phyloP scores from a whole-genome alignment of 2,797 vertebrate genomes.

The Phrynocephalus vlangalii region DNA sequence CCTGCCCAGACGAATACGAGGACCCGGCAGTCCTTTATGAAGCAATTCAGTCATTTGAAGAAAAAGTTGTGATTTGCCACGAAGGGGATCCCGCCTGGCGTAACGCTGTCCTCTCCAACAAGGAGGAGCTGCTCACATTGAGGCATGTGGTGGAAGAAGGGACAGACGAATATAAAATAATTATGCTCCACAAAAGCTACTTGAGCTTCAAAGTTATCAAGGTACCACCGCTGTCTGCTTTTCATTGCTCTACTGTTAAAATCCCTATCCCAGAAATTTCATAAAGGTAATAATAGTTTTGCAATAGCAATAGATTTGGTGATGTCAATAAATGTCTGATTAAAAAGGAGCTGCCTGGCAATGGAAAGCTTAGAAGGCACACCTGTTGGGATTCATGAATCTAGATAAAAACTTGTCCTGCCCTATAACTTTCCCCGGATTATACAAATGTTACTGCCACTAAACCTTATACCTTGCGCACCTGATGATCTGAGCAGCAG shows the following conservation, averaged over 20 bases:
- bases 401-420: background rate
- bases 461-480: background rate
- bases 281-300: background rate
- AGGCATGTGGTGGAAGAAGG: conserved; percentile 95
- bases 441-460: too few species aligned
- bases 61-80: conserved; percentile 94
- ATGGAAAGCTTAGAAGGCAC: background rate
- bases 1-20: conserved; percentile 95
- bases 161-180: conserved; percentile 95
- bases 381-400: background rate
- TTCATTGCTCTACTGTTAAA: background rate
- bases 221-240: conserved; percentile 72
- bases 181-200: conserved; percentile 96
- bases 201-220: conserved; percentile 99
- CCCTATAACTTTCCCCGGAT: too few species aligned
- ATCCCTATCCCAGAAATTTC: background rate
- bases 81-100: conserved; percentile 97
- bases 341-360: background rate
- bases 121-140: conserved; percentile 92
- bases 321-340: background rate
- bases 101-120: conserved; percentile 91
- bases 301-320: background rate
- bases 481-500: background rate
- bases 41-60: conserved; percentile 91
- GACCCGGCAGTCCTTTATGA: conserved; percentile 90